phyloP scores from a whole-genome alignment of 2,113 vertebrate species.

The Platysternon megacephalum region DNA sequence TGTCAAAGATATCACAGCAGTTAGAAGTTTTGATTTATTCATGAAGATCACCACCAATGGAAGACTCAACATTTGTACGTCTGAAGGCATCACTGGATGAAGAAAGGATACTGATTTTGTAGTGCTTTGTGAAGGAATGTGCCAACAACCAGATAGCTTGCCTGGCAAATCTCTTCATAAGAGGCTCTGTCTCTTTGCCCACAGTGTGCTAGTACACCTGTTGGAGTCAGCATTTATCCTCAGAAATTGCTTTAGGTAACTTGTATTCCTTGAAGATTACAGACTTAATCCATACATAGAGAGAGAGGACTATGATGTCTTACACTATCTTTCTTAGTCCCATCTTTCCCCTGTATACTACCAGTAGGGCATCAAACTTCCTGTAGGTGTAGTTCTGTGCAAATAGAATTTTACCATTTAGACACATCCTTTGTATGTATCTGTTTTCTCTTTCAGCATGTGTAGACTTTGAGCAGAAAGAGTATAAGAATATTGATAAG shows the following conservation, averaged over 20 bases:
- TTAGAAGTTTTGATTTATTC: neutral
- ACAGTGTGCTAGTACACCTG: neutral
- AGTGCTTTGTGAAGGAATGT: neutral
- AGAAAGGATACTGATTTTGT: neutral
- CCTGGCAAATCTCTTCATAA: neutral
- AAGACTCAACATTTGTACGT: neutral
- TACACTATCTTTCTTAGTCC: neutral
- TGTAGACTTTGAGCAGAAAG: neutral
- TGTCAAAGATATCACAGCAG: neutral
- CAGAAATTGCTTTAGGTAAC: neutral
- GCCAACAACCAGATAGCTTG: neutral
- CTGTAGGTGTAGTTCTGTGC: neutral
- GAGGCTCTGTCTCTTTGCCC: neutral
- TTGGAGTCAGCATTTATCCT: neutral
- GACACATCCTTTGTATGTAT: neutral
- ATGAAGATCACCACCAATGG: slow-evolving; percentile 36
- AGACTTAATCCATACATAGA: neutral
- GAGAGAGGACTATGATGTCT: neutral
- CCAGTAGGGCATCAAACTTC: neutral
- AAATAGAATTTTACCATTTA: neutral
- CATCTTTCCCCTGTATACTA: neutral
- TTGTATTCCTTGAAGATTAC: slow-evolving; percentile 23
- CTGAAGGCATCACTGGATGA: slow-evolving; percentile 24
- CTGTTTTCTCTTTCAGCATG: neutral
- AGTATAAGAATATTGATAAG: neutral